Base-by-base conservation (phyloP, 2,113 vertebrate species). In the Callaeas wilsoni region DNA sequence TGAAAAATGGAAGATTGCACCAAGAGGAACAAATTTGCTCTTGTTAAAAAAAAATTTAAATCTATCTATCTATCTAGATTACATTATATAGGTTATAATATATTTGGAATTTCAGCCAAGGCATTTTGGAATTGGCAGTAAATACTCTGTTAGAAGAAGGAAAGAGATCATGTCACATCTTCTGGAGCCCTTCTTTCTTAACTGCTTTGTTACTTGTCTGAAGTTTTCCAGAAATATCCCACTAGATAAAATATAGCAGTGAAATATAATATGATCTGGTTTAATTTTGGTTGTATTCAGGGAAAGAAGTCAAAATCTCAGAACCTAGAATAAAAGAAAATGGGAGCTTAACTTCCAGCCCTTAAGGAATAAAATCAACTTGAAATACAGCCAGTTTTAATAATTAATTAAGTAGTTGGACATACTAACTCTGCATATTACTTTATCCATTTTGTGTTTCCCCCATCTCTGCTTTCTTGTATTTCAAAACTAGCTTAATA, bases 211-310 rank as follows among this genome's bases (percentile, higher is more conserved):
- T 67, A 56, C 79, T 92, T 94, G 67, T 75, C 62, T 79, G 11
- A 70, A 37, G 12, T 73, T 91, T 95, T 89, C 68, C 47, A 89
- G 76, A 96, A 92, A 92, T 86, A 86, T 44, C 33, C 79, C 83
- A 6, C 56, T 50, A 60, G 59, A 41, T 89, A 35, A 88, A 93
- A 67, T 63, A 8, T 63, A 84, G 64, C 37, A 78, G 19, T 64
- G 57, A 76, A 89, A 68, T 84, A 64, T 25, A 35, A 84, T 77
- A 64, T 65, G 26, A 16, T 87, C 47, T 49, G 67, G 20, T 90
- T 94, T 85, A 90, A 65, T 86, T 94, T 91, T 83, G 89, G 65
- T 85, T 89, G 47, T 46, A 50, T 59, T 73, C 33, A 53, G 29
- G 18, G 37, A 76, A 82, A 44, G 30, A 90, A 94, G 30, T 77